A percentile compares a stretch with the other conserved stretches of the same genome.
Evolutionary conservation across 1,140 invertebrate species (phyloP).

Genomic region (Diorhabda elongata): DNA sequence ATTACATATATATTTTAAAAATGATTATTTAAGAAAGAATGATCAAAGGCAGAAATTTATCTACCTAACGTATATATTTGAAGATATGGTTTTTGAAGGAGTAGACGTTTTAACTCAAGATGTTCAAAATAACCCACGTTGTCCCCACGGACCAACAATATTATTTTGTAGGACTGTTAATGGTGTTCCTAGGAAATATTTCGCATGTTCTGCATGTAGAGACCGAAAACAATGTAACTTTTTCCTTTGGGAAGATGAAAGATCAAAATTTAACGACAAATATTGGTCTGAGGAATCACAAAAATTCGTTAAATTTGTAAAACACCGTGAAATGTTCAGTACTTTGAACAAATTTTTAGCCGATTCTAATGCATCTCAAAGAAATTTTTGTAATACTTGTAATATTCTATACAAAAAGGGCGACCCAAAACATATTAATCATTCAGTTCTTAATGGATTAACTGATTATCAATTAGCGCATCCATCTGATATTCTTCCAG

Average conservation of each 20-base stretch:
- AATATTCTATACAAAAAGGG: slow-evolving; percentile 54
- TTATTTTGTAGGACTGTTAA: slow-evolving; percentile 56
- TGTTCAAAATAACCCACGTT: slow-evolving; percentile 51
- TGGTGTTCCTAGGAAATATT: slow-evolving; percentile 53
- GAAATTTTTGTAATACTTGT: slow-evolving; percentile 64
- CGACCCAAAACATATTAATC: slow-evolving; percentile 48
- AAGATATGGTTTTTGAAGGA: background rate
- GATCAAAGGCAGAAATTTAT: too few species aligned
- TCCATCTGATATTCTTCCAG: slow-evolving; percentile 58
- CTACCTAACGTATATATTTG: too few species aligned
- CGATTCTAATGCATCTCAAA: slow-evolving; percentile 37
- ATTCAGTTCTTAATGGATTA: slow-evolving; percentile 49
- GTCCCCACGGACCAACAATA: slow-evolving; percentile 65
- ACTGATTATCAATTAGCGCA: slow-evolving; percentile 51
- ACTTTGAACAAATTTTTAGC: slow-evolving; percentile 45
- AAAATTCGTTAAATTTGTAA: slow-evolving; percentile 48
- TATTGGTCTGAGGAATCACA: slow-evolving; percentile 50
- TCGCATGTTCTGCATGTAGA: slow-evolving; percentile 74
- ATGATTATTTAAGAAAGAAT: too few species aligned
- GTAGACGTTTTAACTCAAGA: slow-evolving; percentile 34
- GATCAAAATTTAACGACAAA: slow-evolving; percentile 49
- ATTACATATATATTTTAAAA: too few species aligned
- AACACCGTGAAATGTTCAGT: slow-evolving; percentile 54
- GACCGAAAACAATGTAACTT: slow-evolving; percentile 70
- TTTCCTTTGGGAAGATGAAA: slow-evolving; percentile 56